Evolutionary conservation across 1,140 invertebrate genomes (phyloP), one percentile per base, ranked within the genome.

Genomic region (Orchesella cincta): DNA sequence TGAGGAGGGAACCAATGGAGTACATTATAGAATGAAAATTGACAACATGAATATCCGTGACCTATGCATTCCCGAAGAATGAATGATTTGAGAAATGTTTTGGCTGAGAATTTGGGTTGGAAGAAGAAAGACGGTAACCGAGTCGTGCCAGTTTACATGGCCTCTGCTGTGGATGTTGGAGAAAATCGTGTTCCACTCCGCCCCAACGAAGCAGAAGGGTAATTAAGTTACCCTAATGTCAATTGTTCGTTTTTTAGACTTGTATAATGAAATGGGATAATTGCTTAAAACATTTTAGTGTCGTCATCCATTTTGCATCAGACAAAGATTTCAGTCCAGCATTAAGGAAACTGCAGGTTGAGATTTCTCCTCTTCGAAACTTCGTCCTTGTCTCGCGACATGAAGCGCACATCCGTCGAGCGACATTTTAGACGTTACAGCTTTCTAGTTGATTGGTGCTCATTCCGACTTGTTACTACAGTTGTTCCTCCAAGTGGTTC

Each of bases 361-460:
- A 97, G 86, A 91, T 95, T 0, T 89, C 89, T 70, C 93, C 93
- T 0, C 84, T 96, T 0, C 90, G 83, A 93, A 92, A 81, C 78
- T 85, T 12, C 84, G 91, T 18, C 89, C 90, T 0, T 96, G 94
- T 83, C 93, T 0, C 84, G 90, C 67, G 89, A 93, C 79, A 94
- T 93, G 82, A 96, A 95, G 84, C 87, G 92, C 79, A 95, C 93
- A 0, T 92, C 92, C 0, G 93, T 93, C 0, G 94, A 97, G 84
- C 88, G 92, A 82, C 87, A 92, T 29, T 96, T 97, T 84, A 87
- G 93, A 80, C 89, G 91, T 76, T 89, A 90, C 26, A 90, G 90
- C 16, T 92, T 96, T 82, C 88, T 90, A 36, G 84, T 95, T 23
- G 94, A 97, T 84, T 97, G 94, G 95, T 97, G 94, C 83, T 91